Conservation (phyloP, 1,140 invertebrate species). For the Carcinoscorpius rotundicauda region DNA sequence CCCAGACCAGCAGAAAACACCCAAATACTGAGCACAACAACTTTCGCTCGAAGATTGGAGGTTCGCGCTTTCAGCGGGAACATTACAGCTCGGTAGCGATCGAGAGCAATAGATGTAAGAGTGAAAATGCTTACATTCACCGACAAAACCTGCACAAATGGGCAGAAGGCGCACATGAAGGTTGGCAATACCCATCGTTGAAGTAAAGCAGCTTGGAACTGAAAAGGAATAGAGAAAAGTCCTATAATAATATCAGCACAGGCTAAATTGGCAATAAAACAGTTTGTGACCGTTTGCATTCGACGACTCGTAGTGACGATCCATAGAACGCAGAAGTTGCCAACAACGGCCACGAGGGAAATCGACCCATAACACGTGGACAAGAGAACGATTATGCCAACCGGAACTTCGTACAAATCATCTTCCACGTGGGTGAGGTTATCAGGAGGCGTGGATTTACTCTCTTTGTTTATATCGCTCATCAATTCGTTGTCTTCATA, state of each 20-base stretch:
- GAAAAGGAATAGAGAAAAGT: slow-evolving; percentile 68
- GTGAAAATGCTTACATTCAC: slow-evolving; percentile 43
- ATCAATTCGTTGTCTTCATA: no score
- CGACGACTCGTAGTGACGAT: slow-evolving; percentile 69
- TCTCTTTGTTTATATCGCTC: no score
- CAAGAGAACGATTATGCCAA: no score
- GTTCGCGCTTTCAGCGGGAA: slow-evolving; percentile 36
- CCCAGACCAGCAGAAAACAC: slow-evolving; percentile 1
- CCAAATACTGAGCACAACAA: slow-evolving; percentile 12
- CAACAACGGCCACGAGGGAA: slow-evolving; percentile 46
- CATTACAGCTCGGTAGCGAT: slow-evolving; percentile 39
- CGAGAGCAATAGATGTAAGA: slow-evolving; percentile 41
- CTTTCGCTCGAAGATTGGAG: slow-evolving; percentile 7
- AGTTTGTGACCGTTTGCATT: slow-evolving; percentile 84
- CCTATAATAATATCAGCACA: slow-evolving; percentile 82
- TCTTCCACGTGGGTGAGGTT: no score
- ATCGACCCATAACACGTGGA: background rate
- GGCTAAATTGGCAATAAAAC: slow-evolving; percentile 83
- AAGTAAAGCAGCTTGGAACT: slow-evolving; percentile 54
- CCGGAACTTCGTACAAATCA: no score
- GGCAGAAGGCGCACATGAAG: slow-evolving; percentile 60
- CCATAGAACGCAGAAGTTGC: slow-evolving; percentile 68
- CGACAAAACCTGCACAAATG: slow-evolving; percentile 52
- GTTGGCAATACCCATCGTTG: slow-evolving; percentile 70
- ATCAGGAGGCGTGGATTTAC: no score